Base-by-base conservation (phyloP, 2,888 invertebrate genomes). In the Ganaspis brasiliensis region DNA sequence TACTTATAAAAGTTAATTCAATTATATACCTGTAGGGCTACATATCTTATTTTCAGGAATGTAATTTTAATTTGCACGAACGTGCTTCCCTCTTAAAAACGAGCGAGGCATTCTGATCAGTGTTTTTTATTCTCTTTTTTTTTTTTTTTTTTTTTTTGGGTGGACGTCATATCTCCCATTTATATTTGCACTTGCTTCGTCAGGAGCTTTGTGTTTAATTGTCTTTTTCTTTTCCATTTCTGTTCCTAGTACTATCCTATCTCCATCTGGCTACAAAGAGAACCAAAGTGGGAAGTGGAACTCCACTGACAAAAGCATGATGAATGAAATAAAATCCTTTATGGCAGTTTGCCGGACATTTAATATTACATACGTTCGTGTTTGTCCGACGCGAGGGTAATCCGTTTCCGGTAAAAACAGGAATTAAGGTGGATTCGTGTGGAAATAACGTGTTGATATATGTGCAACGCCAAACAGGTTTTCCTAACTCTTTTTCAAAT, bases 341-440 rank as follows among this genome's bases (percentile, higher is more conserved):
- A 63, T 63, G 63, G 63, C 63, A 40, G 37, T 63, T 40, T 63
- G 63, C 40, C 63, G 63, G 63, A 63, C 63, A 63, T 63, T 63
- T 63, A 63, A 63, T 63, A 63, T 63, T 63, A 40, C 40, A 63
- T 63, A 63, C 63, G 40, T 63, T 63, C 37, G 40, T 63, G 37
- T 63, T 63, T 63, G 21, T 37, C 63, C 21, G 21, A 12, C 21
- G 37, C 19, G 21, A 40, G 37, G 63, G 37, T 63, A 63, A 63
- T 63, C 63, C 63, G 63, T 63, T 63, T 63, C 63, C 40, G 63
- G 63, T 40, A 40, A 63, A 63, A 63, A 40, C 37, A 35, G 63
- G 63, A 63, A 63, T 63, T 63, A 37, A 40, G 10, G 37, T 21
- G 63, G 40, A 63, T 63, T 40, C 63, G 26, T 49, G 26, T 61